Percentiles rank a stretch among this genome's conserved stretches.
Evolutionary conservation across 1,140 invertebrate species (phyloP).

Genomic region (Diorhabda elongata): DNA sequence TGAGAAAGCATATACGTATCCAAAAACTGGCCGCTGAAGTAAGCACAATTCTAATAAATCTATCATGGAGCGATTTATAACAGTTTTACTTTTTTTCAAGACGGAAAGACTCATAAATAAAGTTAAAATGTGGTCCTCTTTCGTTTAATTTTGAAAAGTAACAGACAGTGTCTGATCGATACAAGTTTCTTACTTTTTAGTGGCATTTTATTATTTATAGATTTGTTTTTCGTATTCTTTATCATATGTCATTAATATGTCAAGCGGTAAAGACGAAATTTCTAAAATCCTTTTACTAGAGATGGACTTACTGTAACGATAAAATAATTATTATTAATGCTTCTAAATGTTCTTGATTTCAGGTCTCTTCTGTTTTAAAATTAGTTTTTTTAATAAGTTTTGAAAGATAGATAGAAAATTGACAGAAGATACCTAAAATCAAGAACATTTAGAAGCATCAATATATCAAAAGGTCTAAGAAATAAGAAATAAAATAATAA

Average conservation of each 20-base stretch:
- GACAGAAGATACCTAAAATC: too few relatives aligned
- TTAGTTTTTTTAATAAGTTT: too few relatives aligned
- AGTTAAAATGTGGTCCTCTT: not conserved
- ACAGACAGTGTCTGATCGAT: not conserved
- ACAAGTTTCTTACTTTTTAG: not conserved
- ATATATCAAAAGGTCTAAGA: too few relatives aligned
- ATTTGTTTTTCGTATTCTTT: conserved; percentile 1
- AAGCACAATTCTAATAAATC: conserved; percentile 2
- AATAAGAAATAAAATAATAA: too few relatives aligned
- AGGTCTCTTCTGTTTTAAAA: too few relatives aligned
- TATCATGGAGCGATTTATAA: not conserved
- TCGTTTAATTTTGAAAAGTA: not conserved
- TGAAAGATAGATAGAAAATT: too few relatives aligned
- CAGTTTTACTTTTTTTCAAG: not conserved
- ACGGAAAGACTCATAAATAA: not conserved
- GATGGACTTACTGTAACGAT: not conserved
- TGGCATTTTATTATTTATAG: conserved; percentile 3
- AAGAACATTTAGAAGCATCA: too few relatives aligned
- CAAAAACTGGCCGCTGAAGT: not conserved
- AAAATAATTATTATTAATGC: too few relatives aligned
- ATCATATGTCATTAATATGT: conserved; percentile 3
- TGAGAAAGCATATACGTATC: not conserved
- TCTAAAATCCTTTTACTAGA: not conserved
- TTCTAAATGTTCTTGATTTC: too few relatives aligned
- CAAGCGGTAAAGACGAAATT: not conserved